Base-by-base conservation (phyloP, 1,140 invertebrate species). In the Aethina tumida region DNA sequence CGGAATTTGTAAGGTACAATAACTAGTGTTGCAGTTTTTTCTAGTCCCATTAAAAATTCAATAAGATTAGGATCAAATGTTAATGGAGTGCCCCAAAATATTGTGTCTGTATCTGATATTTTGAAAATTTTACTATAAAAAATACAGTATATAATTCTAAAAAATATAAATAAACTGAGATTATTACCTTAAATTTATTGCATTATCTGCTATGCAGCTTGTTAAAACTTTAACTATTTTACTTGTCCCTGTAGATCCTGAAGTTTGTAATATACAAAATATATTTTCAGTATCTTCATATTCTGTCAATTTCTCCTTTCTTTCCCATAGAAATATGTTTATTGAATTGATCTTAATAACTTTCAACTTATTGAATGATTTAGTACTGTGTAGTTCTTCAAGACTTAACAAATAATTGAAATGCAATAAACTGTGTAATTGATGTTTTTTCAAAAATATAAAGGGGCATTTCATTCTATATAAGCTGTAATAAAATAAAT, bases 61-160 rank as follows among this genome's bases (percentile, higher is more conserved):
- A 89, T 56, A 46, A 87, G 70, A 29, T 77, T 79, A 6, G 85
- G 85, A 62, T 90, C 86, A 74, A 90, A 90, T 25, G 82, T 85
- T 24, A 84, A 53, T 13, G 79, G 77, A 30, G 84, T 81, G 4
- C 77, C 68, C 48, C 80, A 74, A 49, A 79, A 76, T 41, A 88
- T 72, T 37, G 76, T 60, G 64, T 88, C 83, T 9, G 34, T 25
- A 6, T 49, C 18, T n/a, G 52, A 58, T 4, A 78, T 57, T 5
- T 62, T 41, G 35, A 79, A 68, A 9, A 35, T 3, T 32, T 31
- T 25, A 21, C 10, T 36, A 15, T 9, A 13, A 36, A 26, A 21
- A 15, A 27, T 26, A 10, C 5, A 25, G 10, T 14, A 2, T 16
- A 16, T 5, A 32, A 8, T 15, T 13, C 5, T 20, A 18, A 5